phyloP scores from a whole-genome alignment of 92 coral and sea anemone species.

The Heteractis magnifica region DNA sequence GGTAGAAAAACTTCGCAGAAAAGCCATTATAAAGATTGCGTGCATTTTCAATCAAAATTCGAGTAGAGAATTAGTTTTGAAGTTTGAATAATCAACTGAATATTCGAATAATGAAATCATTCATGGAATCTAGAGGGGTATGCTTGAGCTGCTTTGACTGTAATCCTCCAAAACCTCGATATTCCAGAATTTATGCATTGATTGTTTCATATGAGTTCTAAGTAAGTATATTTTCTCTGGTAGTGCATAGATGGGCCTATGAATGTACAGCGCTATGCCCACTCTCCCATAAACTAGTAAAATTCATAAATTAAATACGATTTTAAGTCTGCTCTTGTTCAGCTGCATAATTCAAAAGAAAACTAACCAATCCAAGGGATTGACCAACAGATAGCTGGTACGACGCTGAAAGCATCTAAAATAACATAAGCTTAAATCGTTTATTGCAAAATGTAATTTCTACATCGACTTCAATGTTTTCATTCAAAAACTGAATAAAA shows the following conservation, averaged over 20 bases:
- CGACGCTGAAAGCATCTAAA: not conserved
- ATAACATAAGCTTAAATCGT: not conserved
- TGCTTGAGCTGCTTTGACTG: too few relatives aligned
- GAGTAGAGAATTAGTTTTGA: too few relatives aligned
- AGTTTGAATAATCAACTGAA: too few relatives aligned
- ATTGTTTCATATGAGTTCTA: not conserved
- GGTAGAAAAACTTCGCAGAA: too few relatives aligned
- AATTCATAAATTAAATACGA: constrained; percentile 46
- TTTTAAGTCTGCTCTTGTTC: constrained; percentile 5
- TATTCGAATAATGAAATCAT: too few relatives aligned
- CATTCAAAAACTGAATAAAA: not conserved
- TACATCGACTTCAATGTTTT: not conserved
- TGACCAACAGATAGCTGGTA: not conserved
- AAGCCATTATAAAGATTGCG: too few relatives aligned
- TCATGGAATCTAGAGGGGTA: too few relatives aligned
- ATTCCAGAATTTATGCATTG: not conserved
- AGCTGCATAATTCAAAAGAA: constrained; percentile 7
- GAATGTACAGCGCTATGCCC: constrained; percentile 18
- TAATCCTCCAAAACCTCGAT: not conserved
- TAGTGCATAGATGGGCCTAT: not conserved
- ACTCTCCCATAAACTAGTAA: not conserved
- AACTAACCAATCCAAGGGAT: not conserved
- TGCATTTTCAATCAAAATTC: too few relatives aligned
- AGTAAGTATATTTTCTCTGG: not conserved
- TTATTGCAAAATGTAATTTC: not conserved